A percentile compares a stretch with the other conserved stretches of the same genome.
These are phyloP conservation scores for Calidris pugnax DNA, from an alignment of 2,113 vertebrate species.

Conservation along the genomic window DNA sequence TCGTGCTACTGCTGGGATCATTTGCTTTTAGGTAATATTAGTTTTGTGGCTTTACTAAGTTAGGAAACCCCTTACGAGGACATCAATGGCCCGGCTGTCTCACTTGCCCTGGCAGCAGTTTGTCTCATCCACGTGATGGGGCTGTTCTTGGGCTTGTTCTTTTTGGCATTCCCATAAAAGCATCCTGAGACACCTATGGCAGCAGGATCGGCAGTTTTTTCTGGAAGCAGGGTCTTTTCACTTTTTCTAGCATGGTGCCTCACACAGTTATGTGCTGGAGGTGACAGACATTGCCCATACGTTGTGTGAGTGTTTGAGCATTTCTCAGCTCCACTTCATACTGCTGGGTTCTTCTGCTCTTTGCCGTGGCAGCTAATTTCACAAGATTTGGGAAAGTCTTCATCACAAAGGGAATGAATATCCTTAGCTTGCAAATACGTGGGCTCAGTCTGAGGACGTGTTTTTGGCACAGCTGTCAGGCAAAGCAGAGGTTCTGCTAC, in stretches of 20 bases:
- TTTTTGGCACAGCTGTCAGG: not conserved
- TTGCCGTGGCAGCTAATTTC: not conserved
- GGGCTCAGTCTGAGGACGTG: not conserved
- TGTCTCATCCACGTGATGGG: accelerated
- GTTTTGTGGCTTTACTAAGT: not conserved
- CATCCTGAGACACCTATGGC: not conserved
- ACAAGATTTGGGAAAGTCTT: not conserved
- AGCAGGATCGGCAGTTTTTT: not conserved
- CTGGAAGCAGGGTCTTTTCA: not conserved
- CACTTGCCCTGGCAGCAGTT: not conserved
- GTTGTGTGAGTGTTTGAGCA: accelerated
- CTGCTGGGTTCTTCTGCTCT: not conserved
- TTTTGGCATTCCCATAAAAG: not conserved
- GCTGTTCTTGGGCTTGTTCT: not conserved
- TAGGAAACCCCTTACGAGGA: not conserved
- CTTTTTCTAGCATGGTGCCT: not conserved
- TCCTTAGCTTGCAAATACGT: not conserved
- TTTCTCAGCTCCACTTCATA: accelerated
- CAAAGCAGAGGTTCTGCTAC: not conserved
- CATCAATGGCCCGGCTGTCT: not conserved
- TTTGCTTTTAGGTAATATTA: not conserved
- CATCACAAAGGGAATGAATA: not conserved
- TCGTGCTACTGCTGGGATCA: not conserved
- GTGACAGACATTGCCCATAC: accelerated
- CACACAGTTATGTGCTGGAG: not conserved